phyloP scores from a whole-genome alignment of 2,797 vertebrate species.

The Aphelocoma californica region DNA sequence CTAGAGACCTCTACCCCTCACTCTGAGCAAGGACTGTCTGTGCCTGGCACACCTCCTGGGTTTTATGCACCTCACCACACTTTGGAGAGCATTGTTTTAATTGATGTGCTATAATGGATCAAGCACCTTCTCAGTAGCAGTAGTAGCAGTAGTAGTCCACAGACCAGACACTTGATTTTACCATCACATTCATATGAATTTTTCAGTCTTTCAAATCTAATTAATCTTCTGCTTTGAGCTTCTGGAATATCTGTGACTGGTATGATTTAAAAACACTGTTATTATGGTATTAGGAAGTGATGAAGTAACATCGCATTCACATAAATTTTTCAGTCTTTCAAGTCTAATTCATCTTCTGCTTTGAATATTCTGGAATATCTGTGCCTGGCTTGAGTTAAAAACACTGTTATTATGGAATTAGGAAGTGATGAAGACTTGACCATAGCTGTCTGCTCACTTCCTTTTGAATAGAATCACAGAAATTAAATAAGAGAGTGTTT shows the following conservation, averaged over 20 bases:
- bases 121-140: background rate
- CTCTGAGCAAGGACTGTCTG: background rate
- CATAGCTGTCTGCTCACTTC: background rate
- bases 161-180: background rate
- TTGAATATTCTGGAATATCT: conserved; percentile 2
- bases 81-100: background rate
- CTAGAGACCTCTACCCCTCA: background rate
- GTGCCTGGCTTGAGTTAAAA: background rate
- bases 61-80: accelerated
- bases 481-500: conserved; percentile 35
- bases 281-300: conserved; percentile 9
- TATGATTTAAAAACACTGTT: conserved; percentile 8
- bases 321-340: background rate
- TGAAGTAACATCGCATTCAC: background rate
- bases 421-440: conserved; percentile 40
- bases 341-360: background rate
- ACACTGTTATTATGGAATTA: background rate
- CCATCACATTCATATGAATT: background rate
- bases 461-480: conserved; percentile 15
- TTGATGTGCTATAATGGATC: background rate
- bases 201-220: background rate
- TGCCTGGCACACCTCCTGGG: background rate
- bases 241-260: background rate
- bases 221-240: background rate
- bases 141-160: background rate